Base-by-base conservation (phyloP, 2,113 vertebrate genomes). In the Elgaria multicarinata region DNA sequence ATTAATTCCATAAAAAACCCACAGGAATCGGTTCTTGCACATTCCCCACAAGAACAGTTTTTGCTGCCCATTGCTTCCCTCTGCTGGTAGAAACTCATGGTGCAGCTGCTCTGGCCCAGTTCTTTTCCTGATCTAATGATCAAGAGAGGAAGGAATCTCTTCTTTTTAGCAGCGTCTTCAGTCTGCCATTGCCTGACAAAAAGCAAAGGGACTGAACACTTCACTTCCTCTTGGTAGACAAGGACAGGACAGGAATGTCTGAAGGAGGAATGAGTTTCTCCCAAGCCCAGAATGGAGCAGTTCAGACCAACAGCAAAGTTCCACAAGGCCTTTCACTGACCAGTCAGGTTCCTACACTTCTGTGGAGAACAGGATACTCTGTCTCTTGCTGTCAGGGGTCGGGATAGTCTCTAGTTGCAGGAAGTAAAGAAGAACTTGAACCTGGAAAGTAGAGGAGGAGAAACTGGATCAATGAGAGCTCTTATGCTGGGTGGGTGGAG, bases 361-460 rank as follows among this genome's bases (percentile, higher is more conserved):
- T 0, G 99, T 99, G 94, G 99, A 99, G 94, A 99, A 99, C 42
- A 99, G 98, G 95, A 99, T 98, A 94, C 99, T 99, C 96, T 99
- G 99, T 86, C 99, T 97, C 96, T 99, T 99, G 96, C 99, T 99
- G 97, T 99, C 99, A 0, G 99, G 98, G 3, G 99, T 98, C 2
- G 99, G 99, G 86, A 99, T 98, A 53, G 98, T 98, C 96, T 99
- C 99, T 93, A 99, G 96, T 95, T 99, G 99, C 87, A 99, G 98
- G 95, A 99, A 99, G 94, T 99, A 99, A 89, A 99, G 97, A 94
- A 99, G 96, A 94, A 99, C 99, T 93, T 99, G 99, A 93, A 99
- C 99, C 99, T 99, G 96, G 39, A 74, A 91, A 67, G 77, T 90
- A 67, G 77, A 71, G 10, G 0, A 58, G 28, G 44, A 86, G 42